Evolutionary conservation across 2,797 vertebrate species (phyloP).

Genomic region (Thalassophryne amazonica): DNA sequence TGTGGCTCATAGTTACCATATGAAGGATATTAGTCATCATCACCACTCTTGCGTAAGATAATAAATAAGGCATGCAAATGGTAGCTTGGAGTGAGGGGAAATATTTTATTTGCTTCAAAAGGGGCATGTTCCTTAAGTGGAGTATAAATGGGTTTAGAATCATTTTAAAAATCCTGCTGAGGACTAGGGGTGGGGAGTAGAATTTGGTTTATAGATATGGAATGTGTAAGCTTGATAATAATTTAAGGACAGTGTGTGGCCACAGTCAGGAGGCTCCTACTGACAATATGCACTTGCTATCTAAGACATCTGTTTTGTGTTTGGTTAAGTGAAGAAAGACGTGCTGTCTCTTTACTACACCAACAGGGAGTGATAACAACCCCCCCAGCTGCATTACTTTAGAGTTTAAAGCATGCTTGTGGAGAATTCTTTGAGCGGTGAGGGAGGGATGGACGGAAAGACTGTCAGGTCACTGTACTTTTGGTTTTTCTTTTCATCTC

Average conservation of each 20-base stretch:
- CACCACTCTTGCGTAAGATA: conserved; percentile 6
- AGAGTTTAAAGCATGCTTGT: conserved; percentile 18
- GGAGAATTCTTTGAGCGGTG: conserved; percentile 6
- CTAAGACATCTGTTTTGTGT: conserved; percentile 42
- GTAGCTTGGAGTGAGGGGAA: conserved; percentile 30
- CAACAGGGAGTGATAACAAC: conserved; percentile 17
- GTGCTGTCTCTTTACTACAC: conserved; percentile 29
- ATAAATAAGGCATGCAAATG: conserved; percentile 16
- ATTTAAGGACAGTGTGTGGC: conserved; percentile 12
- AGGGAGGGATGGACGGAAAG: background rate
- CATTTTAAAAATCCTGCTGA: conserved; percentile 2
- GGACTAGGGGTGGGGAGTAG: background rate
- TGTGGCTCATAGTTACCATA: too few relatives aligned
- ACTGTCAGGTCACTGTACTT: conserved; percentile 5
- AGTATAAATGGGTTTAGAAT: conserved; percentile 30
- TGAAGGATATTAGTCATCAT: conserved; percentile 29
- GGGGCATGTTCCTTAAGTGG: conserved; percentile 34
- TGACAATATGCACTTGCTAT: conserved; percentile 9
- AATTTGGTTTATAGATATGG: conserved; percentile 7
- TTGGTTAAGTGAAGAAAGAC: conserved; percentile 21
- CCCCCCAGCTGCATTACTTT: conserved; percentile 14
- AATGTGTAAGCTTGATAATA: conserved; percentile 27
- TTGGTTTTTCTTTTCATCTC: conserved; percentile 6
- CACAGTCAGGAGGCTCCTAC: background rate
- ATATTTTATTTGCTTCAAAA: conserved; percentile 28